Base-by-base conservation (phyloP, 1,140 invertebrate genomes). In the Bursaphelenchus mucronatus region DNA sequence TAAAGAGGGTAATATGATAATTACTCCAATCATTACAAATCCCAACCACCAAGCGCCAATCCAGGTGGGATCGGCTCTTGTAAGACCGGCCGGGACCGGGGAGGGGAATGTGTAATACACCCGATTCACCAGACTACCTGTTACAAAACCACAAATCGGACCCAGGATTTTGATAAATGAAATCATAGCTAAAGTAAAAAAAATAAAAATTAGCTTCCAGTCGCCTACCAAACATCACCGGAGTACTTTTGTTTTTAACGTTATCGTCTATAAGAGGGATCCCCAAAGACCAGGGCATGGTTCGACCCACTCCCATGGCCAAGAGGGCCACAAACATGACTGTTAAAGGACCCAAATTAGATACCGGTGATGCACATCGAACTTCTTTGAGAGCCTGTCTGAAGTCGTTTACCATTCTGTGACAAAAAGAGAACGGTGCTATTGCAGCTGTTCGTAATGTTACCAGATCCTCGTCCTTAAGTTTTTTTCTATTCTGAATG, bases 21-120 rank as follows among this genome's bases (percentile, higher is more conserved):
- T 50, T 0, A 75, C 9, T 13, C 73, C 73, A 49, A 76, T 71
- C 50, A 76, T 59, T 39, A 80, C 46, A 53, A 78, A 80, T 39
- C 78, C 78, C 8, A 80, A 46, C 79, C 80, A 80, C 78, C 78
- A 80, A 19, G 78, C 78, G 19, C 78, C 78, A 50, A 76, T 76
- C 74, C 74, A 76, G 8, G 61, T 57, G n/a, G 74, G 74, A 53
- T 76, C 74, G n/a, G 40, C 53, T 6, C 70, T 58, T 8, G 64
- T 76, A n/a, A 76, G 51, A 0, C 74, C 74, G n/a, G 55, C 43
- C 30, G 74, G 74, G 10, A 67, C 71, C 41, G 63, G 50, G 54
- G 50, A 15, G 44, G n/a, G 19, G 30, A 52, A 44, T 46, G 39
- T 67, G 46, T 71, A 79, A 58, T 79, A 79, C 15, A 80, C 51